Evolutionary conservation across 2,888 invertebrate genomes (phyloP).

Genomic region (Sepiola atlantica): DNA sequence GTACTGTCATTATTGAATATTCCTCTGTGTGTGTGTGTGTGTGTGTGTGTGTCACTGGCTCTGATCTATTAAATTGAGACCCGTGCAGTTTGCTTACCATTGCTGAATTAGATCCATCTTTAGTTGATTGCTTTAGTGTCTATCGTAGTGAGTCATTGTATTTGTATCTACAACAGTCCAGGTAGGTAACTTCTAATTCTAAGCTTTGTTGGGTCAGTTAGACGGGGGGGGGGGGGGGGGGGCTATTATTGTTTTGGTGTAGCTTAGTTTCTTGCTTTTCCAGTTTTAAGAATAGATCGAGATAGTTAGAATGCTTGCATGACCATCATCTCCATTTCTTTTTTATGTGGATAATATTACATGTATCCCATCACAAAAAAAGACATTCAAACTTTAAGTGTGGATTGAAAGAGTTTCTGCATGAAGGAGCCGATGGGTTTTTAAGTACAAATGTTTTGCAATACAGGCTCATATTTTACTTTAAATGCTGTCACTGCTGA

Average conservation of each 20-base stretch:
- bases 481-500: not conserved
- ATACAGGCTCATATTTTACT: not conserved
- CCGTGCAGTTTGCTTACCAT: slow-evolving; percentile 18
- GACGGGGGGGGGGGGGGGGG: not conserved
- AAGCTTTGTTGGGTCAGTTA: not conserved
- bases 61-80: slow-evolving; percentile 32
- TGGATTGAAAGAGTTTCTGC: not conserved
- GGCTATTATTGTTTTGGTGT: not conserved
- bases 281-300: not conserved
- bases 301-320: not conserved
- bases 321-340: not conserved
- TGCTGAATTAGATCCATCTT: slow-evolving; percentile 32
- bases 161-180: slow-evolving; percentile 2
- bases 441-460: not conserved
- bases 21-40: not conserved
- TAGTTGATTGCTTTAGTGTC: slow-evolving; percentile 12
- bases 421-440: not conserved
- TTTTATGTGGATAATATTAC: not conserved
- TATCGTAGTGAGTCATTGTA: not conserved
- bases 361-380: not conserved
- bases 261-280: slow-evolving; percentile 12
- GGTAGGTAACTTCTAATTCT: slow-evolving; percentile 4
- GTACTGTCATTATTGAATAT: slow-evolving; percentile 19
- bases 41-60: slow-evolving; percentile 18
- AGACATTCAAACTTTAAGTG: not conserved